Base-by-base conservation (phyloP, 1,140 invertebrate genomes). In the Monochamus saltuarius region DNA sequence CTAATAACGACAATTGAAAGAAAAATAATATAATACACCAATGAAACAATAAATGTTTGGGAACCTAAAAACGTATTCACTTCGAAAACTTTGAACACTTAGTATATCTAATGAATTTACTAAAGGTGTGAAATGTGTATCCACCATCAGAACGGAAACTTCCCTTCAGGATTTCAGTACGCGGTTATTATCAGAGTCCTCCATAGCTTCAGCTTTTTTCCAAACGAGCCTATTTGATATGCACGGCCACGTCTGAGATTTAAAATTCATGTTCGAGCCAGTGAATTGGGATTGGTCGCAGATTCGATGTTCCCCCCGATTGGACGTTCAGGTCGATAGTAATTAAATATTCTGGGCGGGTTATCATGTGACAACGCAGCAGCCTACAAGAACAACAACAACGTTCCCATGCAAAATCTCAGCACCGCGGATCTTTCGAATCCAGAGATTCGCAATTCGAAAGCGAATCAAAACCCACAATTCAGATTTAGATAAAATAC, bases 321-420 rank as follows among this genome's bases (percentile, higher is more conserved):
- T 59, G 62, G 40, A 34, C 42, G 36, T 16, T 14, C 16, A 17
- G 29, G 16, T n/a, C 10, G 38, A 17, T 49, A 43, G 43, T 49
- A 65, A 65, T 65, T 62, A 56, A 40, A 63, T 55, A 62, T 64
- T 60, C 61, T 56, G 56, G 59, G 55, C 60, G 60, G 56, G 64
- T 62, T 50, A 34, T 50, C 10, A 50, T 29, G 22, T 29, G 22
- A 29, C 22, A 29, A 29, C 22, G 22, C 22, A 29, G 22, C 22
- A 29, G 22, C 22, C 22, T 29, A n/a, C 35, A 37, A 11, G 43
- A 17, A 46, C 13, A 35, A 50, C 16, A 8, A 37, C 22, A 50
- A 50, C 11, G 47, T 13, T 10, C 11, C n/a, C 14, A 7, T 9
- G 19, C 11, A n/a, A 34, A 50, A 10, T 9, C 29, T 34, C 22